These are phyloP conservation scores for Aphrocallistes beatrix DNA, from an alignment of 37 sponge, comb jelly and placozoan genomes.

Conservation along the genomic window DNA sequence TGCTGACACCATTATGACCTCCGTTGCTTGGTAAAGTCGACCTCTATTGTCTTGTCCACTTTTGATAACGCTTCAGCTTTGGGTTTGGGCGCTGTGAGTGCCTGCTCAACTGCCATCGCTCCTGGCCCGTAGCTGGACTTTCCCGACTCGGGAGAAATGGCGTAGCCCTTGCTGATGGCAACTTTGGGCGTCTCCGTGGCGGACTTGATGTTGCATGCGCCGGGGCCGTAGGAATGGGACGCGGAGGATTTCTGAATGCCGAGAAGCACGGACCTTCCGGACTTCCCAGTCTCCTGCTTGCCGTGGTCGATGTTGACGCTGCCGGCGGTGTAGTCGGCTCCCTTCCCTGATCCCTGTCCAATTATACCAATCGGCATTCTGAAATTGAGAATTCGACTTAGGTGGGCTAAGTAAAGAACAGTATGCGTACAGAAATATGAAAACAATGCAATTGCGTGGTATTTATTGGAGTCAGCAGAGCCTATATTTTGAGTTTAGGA, in stretches of 20 bases:
- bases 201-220: slow-evolving; percentile 54
- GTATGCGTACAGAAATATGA: background rate
- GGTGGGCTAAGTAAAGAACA: background rate
- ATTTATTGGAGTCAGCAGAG: background rate
- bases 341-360: slow-evolving; percentile 41
- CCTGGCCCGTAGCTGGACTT: slow-evolving; percentile 52
- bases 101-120: slow-evolving; percentile 47
- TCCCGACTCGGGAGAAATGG: slow-evolving; percentile 45
- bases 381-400: background rate
- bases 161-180: slow-evolving; percentile 40
- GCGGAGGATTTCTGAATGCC: slow-evolving; percentile 47
- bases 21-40: background rate
- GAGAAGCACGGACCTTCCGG: slow-evolving; percentile 29
- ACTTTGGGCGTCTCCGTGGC: slow-evolving; percentile 48
- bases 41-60: slow-evolving; percentile 61
- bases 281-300: background rate
- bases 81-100: slow-evolving; percentile 55
- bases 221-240: slow-evolving; percentile 61
- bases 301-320: slow-evolving; percentile 31
- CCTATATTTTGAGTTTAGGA: background rate
- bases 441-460: background rate
- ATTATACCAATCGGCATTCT: slow-evolving; percentile 82
- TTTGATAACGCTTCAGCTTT: slow-evolving; percentile 63
- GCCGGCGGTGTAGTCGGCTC: slow-evolving; percentile 71
- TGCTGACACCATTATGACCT: background rate